These are phyloP conservation scores for Pluvianellus socialis DNA, from an alignment of 2,113 vertebrate species.

Conservation along the genomic window DNA sequence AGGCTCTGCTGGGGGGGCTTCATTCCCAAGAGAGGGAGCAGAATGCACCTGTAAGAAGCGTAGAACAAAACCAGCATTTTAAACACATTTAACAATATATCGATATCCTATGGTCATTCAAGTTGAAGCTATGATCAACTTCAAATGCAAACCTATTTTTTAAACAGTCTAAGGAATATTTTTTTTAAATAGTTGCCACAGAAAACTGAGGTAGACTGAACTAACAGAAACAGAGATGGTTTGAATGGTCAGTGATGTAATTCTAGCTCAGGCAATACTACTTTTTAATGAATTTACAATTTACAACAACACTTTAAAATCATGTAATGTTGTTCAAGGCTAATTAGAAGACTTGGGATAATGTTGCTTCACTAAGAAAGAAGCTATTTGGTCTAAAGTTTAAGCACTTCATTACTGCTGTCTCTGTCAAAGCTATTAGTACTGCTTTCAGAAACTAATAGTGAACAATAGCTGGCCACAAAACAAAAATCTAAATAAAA, in stretches of 20 bases:
- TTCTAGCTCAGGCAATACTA: background rate
- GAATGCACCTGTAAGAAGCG: slow-evolving; percentile 82
- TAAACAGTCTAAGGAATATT: background rate
- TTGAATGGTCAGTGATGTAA: background rate
- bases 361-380: background rate
- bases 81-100: background rate
- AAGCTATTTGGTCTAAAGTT: background rate
- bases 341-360: background rate
- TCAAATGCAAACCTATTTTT: background rate
- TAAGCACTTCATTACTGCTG: background rate
- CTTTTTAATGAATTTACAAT: background rate
- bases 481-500: background rate
- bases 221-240: background rate
- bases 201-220: background rate
- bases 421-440: background rate
- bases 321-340: background rate
- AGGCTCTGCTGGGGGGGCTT: slow-evolving; percentile 89
- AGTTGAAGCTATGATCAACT: background rate
- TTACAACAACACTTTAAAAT: background rate
- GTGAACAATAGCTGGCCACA: background rate
- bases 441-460: background rate
- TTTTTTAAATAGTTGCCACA: background rate
- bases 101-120: background rate
- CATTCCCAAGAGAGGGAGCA: slow-evolving; percentile 88
- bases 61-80: background rate